Conservation (phyloP, 53 echinoderm and acorn worm genomes). For the Apostichopus leukothele region DNA sequence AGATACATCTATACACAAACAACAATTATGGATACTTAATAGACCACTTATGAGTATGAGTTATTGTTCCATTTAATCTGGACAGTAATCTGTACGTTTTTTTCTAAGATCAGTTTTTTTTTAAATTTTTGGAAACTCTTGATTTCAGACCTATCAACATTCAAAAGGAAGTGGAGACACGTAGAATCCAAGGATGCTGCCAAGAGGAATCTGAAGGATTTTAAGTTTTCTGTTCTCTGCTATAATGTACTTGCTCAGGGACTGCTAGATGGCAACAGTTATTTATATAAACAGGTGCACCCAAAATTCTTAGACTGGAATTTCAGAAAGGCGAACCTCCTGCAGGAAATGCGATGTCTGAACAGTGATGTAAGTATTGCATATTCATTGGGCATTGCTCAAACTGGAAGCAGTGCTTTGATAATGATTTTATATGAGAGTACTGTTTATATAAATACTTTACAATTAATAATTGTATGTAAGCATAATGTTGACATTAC, state of each 20-base stretch:
- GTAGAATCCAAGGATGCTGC: background rate
- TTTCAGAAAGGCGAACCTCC: slow-evolving; percentile 63
- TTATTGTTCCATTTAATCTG: no score
- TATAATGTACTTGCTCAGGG: slow-evolving; percentile 92
- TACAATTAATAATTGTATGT: background rate
- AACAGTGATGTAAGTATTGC: slow-evolving; percentile 72
- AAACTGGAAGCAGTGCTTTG: no score
- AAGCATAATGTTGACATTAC: no score
- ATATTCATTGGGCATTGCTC: background rate
- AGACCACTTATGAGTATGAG: no score
- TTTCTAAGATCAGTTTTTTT: no score
- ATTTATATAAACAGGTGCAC: slow-evolving; percentile 68
- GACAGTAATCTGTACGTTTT: no score
- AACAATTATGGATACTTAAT: no score
- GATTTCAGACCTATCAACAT: slow-evolving; percentile 17
- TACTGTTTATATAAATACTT: background rate
- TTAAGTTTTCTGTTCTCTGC: slow-evolving; percentile 66
- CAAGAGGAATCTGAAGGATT: background rate
- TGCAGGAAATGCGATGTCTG: slow-evolving; percentile 58
- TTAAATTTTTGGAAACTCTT: background rate
- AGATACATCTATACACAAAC: no score
- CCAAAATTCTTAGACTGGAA: slow-evolving; percentile 61
- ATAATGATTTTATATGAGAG: background rate
- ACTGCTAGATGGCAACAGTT: slow-evolving; percentile 59
- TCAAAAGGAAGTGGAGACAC: slow-evolving; percentile 23